Percentiles rank a stretch among this genome's conserved stretches.
Conservation (phyloP, 2,888 invertebrate genomes). For the Tortrix viridana region DNA sequence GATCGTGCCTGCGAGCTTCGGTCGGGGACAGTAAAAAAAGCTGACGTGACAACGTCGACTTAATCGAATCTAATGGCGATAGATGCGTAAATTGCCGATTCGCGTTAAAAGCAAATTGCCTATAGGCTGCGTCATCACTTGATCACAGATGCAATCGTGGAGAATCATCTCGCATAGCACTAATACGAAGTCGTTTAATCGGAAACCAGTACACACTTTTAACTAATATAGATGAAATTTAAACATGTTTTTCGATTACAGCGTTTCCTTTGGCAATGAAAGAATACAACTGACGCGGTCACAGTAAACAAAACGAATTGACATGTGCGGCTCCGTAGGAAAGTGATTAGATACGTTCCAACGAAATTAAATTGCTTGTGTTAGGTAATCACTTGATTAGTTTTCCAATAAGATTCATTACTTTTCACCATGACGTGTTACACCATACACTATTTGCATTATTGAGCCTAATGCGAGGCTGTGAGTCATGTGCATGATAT, state of each 20-base stretch:
- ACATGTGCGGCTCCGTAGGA: constrained; percentile 10
- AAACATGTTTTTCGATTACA: constrained; percentile 25
- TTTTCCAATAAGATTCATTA: constrained; percentile 25
- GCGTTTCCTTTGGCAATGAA: constrained; percentile 15
- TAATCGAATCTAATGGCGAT: constrained; percentile 46
- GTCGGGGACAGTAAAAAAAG: constrained; percentile 49
- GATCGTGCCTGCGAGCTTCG: constrained; percentile 46
- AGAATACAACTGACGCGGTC: constrained; percentile 25
- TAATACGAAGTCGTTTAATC: too few species aligned
- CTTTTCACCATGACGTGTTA: constrained; percentile 31
- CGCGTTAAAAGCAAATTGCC: constrained; percentile 28
- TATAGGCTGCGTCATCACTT: constrained; percentile 16
- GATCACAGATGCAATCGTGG: constrained; percentile 1
- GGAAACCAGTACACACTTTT: not conserved
- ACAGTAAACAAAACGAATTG: constrained; percentile 9
- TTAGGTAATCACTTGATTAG: constrained; percentile 18
- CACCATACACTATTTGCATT: constrained; percentile 23
- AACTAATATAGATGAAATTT: constrained; percentile 2
- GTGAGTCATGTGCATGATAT: constrained; percentile 40
- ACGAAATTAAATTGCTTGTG: constrained; percentile 15
- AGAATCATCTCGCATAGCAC: constrained; percentile 3
- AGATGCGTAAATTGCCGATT: constrained; percentile 39
- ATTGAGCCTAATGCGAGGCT: constrained; percentile 34
- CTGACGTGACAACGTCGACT: constrained; percentile 50
- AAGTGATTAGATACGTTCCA: constrained; percentile 1